phyloP scores from a whole-genome alignment of 2,797 vertebrate species.

The Mustela erminea region DNA sequence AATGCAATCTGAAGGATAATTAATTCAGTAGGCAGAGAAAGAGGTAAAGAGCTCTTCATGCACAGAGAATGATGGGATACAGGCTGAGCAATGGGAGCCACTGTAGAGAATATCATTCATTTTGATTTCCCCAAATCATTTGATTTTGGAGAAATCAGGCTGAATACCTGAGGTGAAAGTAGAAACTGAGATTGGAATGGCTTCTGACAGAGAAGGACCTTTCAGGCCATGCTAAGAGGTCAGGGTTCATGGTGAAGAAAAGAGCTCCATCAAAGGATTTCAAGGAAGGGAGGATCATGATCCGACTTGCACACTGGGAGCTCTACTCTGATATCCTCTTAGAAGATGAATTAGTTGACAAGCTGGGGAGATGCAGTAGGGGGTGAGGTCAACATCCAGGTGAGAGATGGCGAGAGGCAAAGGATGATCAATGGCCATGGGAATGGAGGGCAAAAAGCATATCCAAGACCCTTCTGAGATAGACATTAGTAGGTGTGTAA shows the following conservation, averaged over 20 bases:
- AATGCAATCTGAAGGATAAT: conserved; percentile 38
- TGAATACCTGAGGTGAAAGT: neutral
- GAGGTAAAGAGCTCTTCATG: neutral
- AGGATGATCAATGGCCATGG: neutral
- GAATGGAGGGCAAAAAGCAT: neutral
- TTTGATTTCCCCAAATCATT: no score
- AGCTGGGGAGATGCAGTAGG: neutral
- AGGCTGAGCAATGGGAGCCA: neutral
- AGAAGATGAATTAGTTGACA: neutral
- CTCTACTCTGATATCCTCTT: neutral
- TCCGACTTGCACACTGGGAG: neutral
- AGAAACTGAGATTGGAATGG: neutral
- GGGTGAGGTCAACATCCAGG: neutral
- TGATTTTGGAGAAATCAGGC: neutral
- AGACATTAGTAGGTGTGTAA: neutral
- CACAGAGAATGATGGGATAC: neutral
- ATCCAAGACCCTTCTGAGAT: neutral
- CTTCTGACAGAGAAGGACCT: neutral
- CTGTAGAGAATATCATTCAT: neutral
- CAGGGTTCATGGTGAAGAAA: neutral
- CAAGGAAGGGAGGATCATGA: neutral
- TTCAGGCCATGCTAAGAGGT: neutral
- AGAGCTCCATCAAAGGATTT: neutral
- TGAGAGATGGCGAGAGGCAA: neutral
- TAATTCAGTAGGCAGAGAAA: neutral